A percentile compares a stretch with the other conserved stretches of the same genome.
Conservation (phyloP, 2,113 vertebrate species). For the Fukomys damarensis region DNA sequence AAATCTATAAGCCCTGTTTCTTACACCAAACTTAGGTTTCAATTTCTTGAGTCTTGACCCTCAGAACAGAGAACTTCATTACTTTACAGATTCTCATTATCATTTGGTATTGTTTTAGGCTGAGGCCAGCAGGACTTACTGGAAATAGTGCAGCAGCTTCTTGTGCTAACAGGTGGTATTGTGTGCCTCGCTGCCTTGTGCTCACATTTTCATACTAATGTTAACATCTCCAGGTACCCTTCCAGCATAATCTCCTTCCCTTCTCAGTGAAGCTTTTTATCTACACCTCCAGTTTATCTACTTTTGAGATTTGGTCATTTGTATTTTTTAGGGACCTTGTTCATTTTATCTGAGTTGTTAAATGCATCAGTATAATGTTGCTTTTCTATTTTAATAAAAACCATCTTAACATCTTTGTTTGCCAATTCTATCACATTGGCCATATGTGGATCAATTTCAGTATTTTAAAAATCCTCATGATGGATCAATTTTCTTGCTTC, state of each 20-base stretch:
- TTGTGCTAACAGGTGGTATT: background rate
- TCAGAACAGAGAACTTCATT: background rate
- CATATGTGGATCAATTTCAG: background rate
- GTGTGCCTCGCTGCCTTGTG: background rate
- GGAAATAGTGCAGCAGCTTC: background rate
- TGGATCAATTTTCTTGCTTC: background rate
- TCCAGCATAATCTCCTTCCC: background rate
- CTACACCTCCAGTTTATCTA: background rate
- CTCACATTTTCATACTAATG: background rate
- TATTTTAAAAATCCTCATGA: background rate
- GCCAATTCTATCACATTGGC: background rate
- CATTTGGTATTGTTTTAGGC: background rate
- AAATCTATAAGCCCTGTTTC: background rate
- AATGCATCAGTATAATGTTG: background rate
- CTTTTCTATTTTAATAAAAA: conserved; percentile 22
- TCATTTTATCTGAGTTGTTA: background rate
- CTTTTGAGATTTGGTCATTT: background rate
- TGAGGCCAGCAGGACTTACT: background rate
- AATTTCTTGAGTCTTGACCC: conserved; percentile 31
- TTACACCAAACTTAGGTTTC: background rate
- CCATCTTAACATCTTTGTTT: background rate
- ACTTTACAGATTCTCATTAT: background rate
- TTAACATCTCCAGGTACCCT: background rate
- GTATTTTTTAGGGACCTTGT: background rate
- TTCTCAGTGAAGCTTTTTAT: background rate